phyloP scores from a whole-genome alignment of 2,113 vertebrate species.

The Tupaia tana region DNA sequence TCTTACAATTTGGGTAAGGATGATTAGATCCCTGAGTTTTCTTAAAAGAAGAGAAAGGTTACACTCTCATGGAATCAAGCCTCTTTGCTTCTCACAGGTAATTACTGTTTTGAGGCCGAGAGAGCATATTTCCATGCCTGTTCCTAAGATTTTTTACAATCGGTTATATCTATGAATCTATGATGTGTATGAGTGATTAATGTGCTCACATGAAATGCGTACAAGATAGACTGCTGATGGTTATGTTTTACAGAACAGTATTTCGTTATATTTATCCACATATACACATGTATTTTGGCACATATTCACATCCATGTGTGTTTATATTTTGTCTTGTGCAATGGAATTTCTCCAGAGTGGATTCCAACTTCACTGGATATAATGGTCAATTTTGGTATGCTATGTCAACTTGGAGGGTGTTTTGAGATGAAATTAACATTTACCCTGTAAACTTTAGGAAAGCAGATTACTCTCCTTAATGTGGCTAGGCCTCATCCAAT shows the following conservation, averaged over 20 bases:
- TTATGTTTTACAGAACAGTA: neutral
- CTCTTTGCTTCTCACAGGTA: neutral
- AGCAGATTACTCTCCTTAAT: neutral
- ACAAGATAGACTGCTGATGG: neutral
- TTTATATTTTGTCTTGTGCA: neutral
- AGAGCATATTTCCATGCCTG: neutral
- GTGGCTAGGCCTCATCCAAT: neutral
- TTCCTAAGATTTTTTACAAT: neutral
- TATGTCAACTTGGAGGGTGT: neutral
- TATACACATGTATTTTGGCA: neutral
- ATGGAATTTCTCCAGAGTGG: no score
- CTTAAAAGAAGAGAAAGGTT: neutral
- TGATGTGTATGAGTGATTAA: neutral
- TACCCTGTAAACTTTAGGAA: neutral
- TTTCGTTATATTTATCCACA: neutral
- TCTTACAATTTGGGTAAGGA: neutral
- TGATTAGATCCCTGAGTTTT: neutral
- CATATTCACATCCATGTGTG: neutral
- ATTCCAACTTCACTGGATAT: neutral
- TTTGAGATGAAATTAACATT: neutral
- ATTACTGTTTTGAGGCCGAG: neutral
- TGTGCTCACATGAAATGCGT: neutral
- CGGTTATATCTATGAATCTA: neutral
- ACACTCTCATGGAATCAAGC: neutral
- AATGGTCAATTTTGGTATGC: neutral